These are phyloP conservation scores for Corythornis vintsioides DNA, from an alignment of 2,113 vertebrate genomes.

Conservation along the genomic window DNA sequence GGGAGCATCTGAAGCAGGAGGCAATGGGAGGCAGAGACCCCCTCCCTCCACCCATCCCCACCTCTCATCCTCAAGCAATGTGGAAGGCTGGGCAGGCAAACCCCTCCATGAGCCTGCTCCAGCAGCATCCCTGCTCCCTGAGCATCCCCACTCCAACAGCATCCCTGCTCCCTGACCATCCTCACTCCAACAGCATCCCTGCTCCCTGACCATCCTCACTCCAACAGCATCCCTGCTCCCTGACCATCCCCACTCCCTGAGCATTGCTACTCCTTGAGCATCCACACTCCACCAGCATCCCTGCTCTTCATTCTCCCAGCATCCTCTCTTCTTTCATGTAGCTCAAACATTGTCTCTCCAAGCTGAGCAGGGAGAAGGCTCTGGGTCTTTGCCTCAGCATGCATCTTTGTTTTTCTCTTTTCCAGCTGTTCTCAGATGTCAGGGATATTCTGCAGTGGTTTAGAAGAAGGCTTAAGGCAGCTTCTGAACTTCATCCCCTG, in stretches of 20 bases:
- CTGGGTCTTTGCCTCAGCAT: background rate
- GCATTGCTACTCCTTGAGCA: too few species aligned
- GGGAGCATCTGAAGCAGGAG: constrained; percentile 20
- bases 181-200: too few species aligned
- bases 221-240: too few species aligned
- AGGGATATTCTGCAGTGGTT: background rate
- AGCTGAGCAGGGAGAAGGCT: background rate
- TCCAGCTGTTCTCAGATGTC: background rate
- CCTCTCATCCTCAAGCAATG: background rate
- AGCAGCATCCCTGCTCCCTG: background rate
- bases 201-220: too few species aligned
- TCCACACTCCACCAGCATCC: too few species aligned
- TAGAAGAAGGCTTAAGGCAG: background rate
- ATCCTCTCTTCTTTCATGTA: background rate
- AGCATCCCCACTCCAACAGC: background rate
- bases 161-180: too few species aligned
- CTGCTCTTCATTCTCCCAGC: background rate
- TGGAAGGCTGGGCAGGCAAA: background rate
- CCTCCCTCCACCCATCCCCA: background rate
- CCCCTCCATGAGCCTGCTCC: background rate
- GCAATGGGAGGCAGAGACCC: background rate
- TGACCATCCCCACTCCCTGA: too few species aligned
- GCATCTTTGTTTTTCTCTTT: background rate
- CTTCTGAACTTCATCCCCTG: background rate
- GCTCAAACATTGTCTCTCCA: background rate